phyloP scores from a whole-genome alignment of 2,797 vertebrate genomes.

The Limnodromus scolopaceus region DNA sequence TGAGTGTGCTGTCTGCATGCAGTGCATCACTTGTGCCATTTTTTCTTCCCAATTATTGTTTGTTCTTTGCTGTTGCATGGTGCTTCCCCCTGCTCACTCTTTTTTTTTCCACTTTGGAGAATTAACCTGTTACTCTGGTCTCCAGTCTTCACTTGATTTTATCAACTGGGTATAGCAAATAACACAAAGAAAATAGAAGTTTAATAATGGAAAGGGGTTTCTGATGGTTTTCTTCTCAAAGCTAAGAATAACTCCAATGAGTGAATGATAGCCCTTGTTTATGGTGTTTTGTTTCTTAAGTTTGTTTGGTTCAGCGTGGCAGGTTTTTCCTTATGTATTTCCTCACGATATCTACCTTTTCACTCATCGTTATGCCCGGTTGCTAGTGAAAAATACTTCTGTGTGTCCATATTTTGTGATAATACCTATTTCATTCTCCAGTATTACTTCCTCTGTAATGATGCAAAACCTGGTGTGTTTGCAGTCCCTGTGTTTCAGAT shows the following conservation, averaged over 20 bases:
- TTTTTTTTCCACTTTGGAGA: not conserved
- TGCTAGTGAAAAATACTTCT: not conserved
- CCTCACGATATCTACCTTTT: not conserved
- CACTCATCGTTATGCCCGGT: not conserved
- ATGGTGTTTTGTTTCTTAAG: not conserved
- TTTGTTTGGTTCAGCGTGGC: not conserved
- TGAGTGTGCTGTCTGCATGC: not conserved
- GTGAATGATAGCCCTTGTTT: not conserved
- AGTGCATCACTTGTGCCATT: not conserved
- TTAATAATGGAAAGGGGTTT: not conserved
- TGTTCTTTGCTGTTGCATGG: not conserved
- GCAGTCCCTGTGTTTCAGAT: not conserved
- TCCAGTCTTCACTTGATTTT: not conserved
- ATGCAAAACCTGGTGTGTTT: not conserved
- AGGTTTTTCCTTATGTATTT: not conserved
- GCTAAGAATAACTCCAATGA: not conserved
- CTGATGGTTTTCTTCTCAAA: not conserved
- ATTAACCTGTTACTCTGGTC: not conserved
- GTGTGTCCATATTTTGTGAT: not conserved
- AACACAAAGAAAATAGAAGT: not conserved
- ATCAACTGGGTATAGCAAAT: not conserved
- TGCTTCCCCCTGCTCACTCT: accelerated
- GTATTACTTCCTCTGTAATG: not conserved
- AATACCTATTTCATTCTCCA: not conserved
- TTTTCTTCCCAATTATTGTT: not conserved